A percentile compares a stretch with the other conserved stretches of the same genome.
phyloP scores from a whole-genome alignment of 2,888 invertebrate species.

The Zaprionus obscuricornis region DNA sequence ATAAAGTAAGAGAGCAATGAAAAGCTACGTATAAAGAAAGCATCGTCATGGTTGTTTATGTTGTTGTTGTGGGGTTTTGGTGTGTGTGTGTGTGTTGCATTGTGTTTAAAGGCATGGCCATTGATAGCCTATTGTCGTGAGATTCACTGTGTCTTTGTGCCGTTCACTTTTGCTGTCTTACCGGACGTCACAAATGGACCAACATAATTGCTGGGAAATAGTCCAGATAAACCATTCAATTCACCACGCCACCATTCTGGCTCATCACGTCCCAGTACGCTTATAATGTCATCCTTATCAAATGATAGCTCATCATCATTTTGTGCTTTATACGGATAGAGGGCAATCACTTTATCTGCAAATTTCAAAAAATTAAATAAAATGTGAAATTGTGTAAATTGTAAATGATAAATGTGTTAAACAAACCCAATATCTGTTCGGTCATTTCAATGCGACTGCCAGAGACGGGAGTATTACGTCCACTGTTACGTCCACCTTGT shows the following conservation, averaged over 20 bases:
- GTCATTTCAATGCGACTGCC: constrained; percentile 87
- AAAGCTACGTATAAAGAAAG: constrained; percentile 33
- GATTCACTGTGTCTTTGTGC: constrained; percentile 75
- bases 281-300: constrained; percentile 95
- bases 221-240: constrained; percentile 93
- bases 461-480: constrained; percentile 89
- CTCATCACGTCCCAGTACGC: constrained; percentile 94
- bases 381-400: neutral
- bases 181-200: constrained; percentile 86
- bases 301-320: constrained; percentile 97
- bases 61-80: constrained; percentile 9
- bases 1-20: constrained; percentile 33
- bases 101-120: neutral
- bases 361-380: no score
- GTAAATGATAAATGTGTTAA: neutral
- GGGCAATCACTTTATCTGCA: constrained; percentile 93
- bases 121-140: constrained; percentile 37
- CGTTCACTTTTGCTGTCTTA: constrained; percentile 80
- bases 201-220: constrained; percentile 98
- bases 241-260: constrained; percentile 99
- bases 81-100: neutral
- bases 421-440: constrained; percentile 82
- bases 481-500: constrained; percentile 88
- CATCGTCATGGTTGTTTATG: constrained; percentile 51
- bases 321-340: constrained; percentile 96